A percentile compares a stretch with the other conserved stretches of the same genome.
These are phyloP conservation scores for Pseudochromis fuscus DNA, from an alignment of 2,797 vertebrate genomes.

Conservation along the genomic window DNA sequence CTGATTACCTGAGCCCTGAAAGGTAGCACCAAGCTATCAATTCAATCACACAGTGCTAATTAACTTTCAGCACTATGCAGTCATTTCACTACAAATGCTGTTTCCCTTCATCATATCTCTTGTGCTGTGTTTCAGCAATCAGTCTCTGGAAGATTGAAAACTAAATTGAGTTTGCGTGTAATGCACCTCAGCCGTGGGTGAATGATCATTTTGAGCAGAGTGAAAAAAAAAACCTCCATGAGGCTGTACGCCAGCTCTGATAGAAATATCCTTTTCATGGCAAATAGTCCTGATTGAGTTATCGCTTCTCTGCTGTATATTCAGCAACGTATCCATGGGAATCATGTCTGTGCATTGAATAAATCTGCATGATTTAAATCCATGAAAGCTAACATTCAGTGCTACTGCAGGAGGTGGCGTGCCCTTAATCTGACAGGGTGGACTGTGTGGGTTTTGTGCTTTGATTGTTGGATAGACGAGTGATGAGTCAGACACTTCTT, in stretches of 20 bases:
- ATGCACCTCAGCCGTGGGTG: conserved; percentile 27
- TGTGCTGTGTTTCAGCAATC: conserved; percentile 50
- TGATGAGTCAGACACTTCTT: neutral
- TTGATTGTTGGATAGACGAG: conserved; percentile 1
- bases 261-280: conserved; percentile 20
- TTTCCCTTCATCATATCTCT: conserved; percentile 60
- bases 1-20: conserved; percentile 12
- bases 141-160: conserved; percentile 64
- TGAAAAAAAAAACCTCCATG: conserved; percentile 12
- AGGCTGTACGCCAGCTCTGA: conserved; percentile 19
- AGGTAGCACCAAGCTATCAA: conserved; percentile 17
- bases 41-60: conserved; percentile 53
- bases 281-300: conserved; percentile 8
- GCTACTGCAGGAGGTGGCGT: neutral
- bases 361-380: conserved; percentile 13
- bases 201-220: conserved; percentile 48
- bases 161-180: conserved; percentile 59
- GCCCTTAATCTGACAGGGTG: neutral
- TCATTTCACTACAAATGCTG: conserved; percentile 55
- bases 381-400: neutral
- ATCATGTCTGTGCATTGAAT: neutral
- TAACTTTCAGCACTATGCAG: conserved; percentile 56
- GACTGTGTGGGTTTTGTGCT: neutral
- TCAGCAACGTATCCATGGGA: neutral
- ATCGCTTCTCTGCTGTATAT: neutral